phyloP scores from a whole-genome alignment of 2,888 invertebrate genomes.

The Marasmarcha lunaedactyla region DNA sequence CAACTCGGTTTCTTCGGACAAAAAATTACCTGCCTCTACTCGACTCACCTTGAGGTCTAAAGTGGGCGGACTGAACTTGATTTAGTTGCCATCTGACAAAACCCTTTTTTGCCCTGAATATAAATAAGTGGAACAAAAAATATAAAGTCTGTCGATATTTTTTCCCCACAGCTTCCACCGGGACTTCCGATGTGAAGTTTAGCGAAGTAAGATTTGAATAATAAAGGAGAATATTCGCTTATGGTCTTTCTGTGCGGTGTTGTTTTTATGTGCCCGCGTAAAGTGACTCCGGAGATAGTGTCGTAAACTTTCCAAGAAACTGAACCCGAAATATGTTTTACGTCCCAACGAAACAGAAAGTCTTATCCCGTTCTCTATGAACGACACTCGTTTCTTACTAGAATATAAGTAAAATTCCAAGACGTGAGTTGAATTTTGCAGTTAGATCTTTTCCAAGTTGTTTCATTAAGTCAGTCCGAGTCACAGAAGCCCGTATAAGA shows the following conservation, averaged over 20 bases:
- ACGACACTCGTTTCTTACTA: neutral
- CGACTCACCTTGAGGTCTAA: slow-evolving; percentile 49
- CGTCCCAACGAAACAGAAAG: slow-evolving; percentile 18
- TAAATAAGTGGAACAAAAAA: slow-evolving; percentile 59
- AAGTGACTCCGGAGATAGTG: slow-evolving; percentile 26
- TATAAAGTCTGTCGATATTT: slow-evolving; percentile 41
- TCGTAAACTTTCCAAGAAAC: slow-evolving; percentile 28
- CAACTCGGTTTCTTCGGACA: slow-evolving; percentile 34
- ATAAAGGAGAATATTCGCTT: slow-evolving; percentile 49
- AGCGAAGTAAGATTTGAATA: slow-evolving; percentile 59
- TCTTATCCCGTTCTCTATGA: slow-evolving; percentile 14
- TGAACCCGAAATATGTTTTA: slow-evolving; percentile 29
- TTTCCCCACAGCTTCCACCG: slow-evolving; percentile 37
- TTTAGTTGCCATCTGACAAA: slow-evolving; percentile 61
- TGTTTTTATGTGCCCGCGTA: slow-evolving; percentile 32
- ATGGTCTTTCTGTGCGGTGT: slow-evolving; percentile 34
- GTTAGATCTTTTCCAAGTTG: slow-evolving; percentile 1
- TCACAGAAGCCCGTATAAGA: too few species aligned
- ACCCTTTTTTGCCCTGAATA: slow-evolving; percentile 67
- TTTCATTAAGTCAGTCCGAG: slow-evolving; percentile 4
- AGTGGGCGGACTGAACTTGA: slow-evolving; percentile 61
- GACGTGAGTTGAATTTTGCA: neutral
- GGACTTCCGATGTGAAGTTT: slow-evolving; percentile 38
- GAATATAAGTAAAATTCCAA: neutral
- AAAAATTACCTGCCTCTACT: slow-evolving; percentile 46